A percentile compares a stretch with the other conserved stretches of the same genome.
These are phyloP conservation scores for Chelonoidis abingdonii DNA, from an alignment of 2,113 vertebrate genomes.

Conservation along the genomic window DNA sequence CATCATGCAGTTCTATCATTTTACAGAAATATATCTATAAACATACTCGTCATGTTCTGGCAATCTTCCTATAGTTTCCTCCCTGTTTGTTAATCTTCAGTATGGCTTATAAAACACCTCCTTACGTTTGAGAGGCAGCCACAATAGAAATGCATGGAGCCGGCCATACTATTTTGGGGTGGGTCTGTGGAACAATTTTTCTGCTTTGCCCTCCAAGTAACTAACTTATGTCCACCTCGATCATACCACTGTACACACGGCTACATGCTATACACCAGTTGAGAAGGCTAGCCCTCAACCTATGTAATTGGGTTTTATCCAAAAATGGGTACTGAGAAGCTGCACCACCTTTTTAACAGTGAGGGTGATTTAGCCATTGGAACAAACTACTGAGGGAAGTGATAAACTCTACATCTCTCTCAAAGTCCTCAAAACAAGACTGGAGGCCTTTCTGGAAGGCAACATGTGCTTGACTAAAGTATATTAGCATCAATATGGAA, in stretches of 20 bases:
- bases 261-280: background rate
- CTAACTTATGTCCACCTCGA: background rate
- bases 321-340: background rate
- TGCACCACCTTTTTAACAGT: background rate
- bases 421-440: slow-evolving; percentile 1
- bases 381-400: background rate
- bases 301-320: background rate
- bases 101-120: background rate
- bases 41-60: background rate
- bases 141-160: background rate
- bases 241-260: background rate
- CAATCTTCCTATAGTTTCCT: background rate
- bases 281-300: background rate
- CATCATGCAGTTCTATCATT: background rate
- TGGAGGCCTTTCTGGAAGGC: background rate
- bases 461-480: too few species aligned
- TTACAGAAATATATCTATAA: background rate
- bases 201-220: background rate
- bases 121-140: background rate
- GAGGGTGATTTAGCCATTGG: background rate
- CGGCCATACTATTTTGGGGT: background rate
- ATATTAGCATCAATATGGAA: background rate
- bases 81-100: background rate
- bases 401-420: background rate
- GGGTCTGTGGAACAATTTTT: background rate